These are phyloP conservation scores for Aphelenchoides fujianensis DNA, from an alignment of 1,140 invertebrate genomes.

Conservation along the genomic window DNA sequence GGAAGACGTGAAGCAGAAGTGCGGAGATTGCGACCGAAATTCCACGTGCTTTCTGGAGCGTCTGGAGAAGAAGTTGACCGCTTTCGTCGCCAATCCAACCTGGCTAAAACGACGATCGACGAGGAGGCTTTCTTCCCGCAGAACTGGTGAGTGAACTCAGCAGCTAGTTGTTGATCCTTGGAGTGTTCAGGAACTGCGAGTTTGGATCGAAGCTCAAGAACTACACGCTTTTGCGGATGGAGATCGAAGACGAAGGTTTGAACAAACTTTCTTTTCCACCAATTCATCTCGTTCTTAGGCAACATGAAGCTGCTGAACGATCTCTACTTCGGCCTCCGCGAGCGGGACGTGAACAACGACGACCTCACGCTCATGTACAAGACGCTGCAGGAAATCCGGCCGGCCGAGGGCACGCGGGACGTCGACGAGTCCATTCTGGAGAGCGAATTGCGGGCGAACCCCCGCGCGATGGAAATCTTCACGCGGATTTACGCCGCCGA, in stretches of 20 bases:
- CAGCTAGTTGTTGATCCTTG: neutral
- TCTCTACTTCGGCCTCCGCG: neutral
- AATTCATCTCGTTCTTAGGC: neutral
- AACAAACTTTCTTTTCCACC: neutral
- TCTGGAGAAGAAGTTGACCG: neutral
- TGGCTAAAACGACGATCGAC: neutral
- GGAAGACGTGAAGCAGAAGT: neutral
- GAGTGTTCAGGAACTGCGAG: neutral
- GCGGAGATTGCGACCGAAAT: neutral
- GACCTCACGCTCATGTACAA: neutral
- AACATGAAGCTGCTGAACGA: neutral
- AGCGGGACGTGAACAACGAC: slow-evolving; percentile 9
- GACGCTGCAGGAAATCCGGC: neutral
- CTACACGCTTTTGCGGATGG: slow-evolving; percentile 1
- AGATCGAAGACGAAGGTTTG: neutral
- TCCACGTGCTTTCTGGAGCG: neutral
- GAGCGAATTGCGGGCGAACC: neutral
- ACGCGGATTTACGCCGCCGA: neutral
- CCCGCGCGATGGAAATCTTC: neutral
- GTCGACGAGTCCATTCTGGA: neutral
- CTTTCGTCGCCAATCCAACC: neutral
- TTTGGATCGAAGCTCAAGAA: neutral
- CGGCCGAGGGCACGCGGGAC: neutral
- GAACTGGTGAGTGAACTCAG: neutral
- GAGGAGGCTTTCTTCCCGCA: slow-evolving; percentile 2